Evolutionary conservation across 2,888 invertebrate species (phyloP), one percentile per base, ranked within the genome.

Genomic region (Nasonia oneida): DNA sequence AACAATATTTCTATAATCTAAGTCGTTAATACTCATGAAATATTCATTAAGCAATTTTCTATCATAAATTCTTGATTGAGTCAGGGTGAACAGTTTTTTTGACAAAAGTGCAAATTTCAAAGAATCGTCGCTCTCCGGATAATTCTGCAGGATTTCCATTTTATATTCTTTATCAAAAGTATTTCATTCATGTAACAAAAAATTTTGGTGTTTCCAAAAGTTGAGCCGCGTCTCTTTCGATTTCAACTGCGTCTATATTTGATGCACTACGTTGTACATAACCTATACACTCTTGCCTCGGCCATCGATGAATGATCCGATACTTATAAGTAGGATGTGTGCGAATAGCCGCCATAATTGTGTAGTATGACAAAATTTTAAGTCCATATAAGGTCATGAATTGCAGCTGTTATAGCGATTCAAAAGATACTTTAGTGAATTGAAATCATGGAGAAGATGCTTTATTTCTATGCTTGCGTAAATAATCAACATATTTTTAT

Each of bases 1-100:
- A 82, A 94, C 89, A 84, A 94, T 93, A 33, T 90, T 90, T 89
- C 95, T 94, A 90, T 94, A 96, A 89, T 96, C 95, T 77, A 96
- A 93, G 0, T 94, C 94, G 91, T 96, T 96, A 61, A 96, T 93
- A 88, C 96, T 95, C 89, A 95, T 95, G 76, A 96, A 93, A 23
- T 95, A 91, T 70, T 93, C 91, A 89, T 95, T 95, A 4, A 96
- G 93, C n/a, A 89, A 87, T 78, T 88, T 89, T 85, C 89, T 91
- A 42, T 93, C 90, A 85, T 88, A 87, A 64, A 89, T 87, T 83
- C 89, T 90, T 18, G 87, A 88, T 33, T 89, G 88, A 14, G 90
- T 90, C 39, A 90, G 70, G 14, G 83, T 84, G 33, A 91, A 85
- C 33, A 92, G 87, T 87, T 91, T 89, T 83, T 91, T 89, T 42